Conservation (phyloP, 2,113 vertebrate species). For the Onychostoma macrolepis region DNA sequence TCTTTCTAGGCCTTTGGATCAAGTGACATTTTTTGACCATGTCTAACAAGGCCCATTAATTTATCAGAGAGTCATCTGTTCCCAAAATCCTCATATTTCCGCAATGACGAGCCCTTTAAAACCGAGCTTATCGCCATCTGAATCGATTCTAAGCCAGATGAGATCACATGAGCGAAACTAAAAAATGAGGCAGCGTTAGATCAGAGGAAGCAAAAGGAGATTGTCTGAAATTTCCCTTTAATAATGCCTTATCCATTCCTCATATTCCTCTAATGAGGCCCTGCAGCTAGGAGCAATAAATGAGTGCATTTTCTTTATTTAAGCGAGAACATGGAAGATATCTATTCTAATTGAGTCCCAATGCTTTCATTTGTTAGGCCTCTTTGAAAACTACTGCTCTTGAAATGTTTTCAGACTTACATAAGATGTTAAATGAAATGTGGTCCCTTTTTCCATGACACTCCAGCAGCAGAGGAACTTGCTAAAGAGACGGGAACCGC, state of each 20-base stretch:
- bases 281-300: constrained; percentile 6
- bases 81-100: constrained; percentile 52
- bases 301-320: constrained; percentile 13
- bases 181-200: constrained; percentile 32
- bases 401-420: constrained; percentile 61
- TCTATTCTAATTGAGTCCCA: not conserved
- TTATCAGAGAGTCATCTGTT: constrained; percentile 61
- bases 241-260: constrained; percentile 30
- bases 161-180: constrained; percentile 19
- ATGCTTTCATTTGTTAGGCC: constrained; percentile 8
- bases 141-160: constrained; percentile 1
- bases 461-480: constrained; percentile 54
- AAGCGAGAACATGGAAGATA: not conserved
- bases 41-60: constrained; percentile 58
- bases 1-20: constrained; percentile 58
- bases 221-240: constrained; percentile 25
- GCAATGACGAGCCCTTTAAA: not conserved
- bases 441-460: constrained; percentile 62
- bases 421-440: constrained; percentile 60
- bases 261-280: constrained; percentile 42
- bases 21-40: constrained; percentile 69
- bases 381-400: constrained; percentile 14
- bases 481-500: not conserved
- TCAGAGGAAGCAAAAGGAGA: constrained; percentile 22
- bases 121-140: constrained; percentile 4